Base-by-base conservation (phyloP, 92 coral and sea anemone species). In the Phenganax subtilis region DNA sequence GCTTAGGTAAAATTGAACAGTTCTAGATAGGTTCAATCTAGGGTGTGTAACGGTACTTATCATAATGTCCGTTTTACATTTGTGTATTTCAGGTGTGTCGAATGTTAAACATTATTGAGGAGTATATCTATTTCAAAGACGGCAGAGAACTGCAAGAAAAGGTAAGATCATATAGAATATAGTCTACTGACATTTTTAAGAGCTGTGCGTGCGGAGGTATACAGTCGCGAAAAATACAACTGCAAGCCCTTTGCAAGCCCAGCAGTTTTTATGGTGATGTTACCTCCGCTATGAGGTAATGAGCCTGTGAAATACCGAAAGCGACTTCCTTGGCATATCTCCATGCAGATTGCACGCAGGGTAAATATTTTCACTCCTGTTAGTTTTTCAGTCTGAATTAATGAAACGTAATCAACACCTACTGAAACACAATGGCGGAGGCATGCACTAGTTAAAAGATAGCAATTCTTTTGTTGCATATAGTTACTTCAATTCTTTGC, bases 21-120 rank as follows among this genome's bases (percentile, higher is more conserved):
- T 20, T 20, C 25, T 20, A 20, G 0, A 20, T 20, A 20, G 25
- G 25, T 37, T 37, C 47, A 37, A 37, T 37, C 47, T 37, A 37
- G 3, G 47, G 47, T 37, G 47, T 37, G 2, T 37, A 5, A 37
- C 5, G 47, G 47, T 37, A 37, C 47, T 37, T 37, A 37, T 37
- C 5, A 20, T 20, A 20, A 37, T 37, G 47, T 37, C 47, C 47
- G 7, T 11, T n/a, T 20, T 54, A 75, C 55, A n/a, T 16, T 76
- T 30, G 8, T 76, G 27, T 57, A 8, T 57, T 76, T 0, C 56
- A 79, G 83, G 83, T 79, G 67, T 79, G 83, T 54, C 83, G 72
- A 30, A 79, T 79, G 83, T 79, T 79, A 61, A 79, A 79, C 55
- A 79, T 79, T 27, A 73, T 79, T 12, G 83, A 79, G 17, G 83